Percentiles rank a stretch among this genome's conserved stretches.
These are phyloP conservation scores for Axea sp. DNA, from an alignment of 2,888 invertebrate genomes.

Conservation along the genomic window DNA sequence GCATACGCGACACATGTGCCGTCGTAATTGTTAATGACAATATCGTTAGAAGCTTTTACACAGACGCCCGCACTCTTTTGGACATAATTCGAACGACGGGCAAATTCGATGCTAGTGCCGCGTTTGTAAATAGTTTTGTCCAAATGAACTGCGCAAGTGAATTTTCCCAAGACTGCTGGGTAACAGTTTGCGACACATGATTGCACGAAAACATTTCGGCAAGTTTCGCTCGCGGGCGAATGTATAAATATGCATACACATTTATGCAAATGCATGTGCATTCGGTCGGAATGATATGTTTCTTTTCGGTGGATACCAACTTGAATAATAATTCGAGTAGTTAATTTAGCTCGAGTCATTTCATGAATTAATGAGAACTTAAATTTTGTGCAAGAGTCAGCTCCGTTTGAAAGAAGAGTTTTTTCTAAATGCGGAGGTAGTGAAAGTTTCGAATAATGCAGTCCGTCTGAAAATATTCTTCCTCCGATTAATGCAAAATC, in stretches of 20 bases:
- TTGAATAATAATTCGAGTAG: slow-evolving; percentile 27
- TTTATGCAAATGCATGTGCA: slow-evolving; percentile 36
- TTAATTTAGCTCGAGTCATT: slow-evolving; percentile 29
- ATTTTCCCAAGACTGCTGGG: slow-evolving; percentile 10
- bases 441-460: no score
- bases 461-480: no score
- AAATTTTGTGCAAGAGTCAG: slow-evolving; percentile 11
- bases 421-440: no score
- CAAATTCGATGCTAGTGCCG: background rate
- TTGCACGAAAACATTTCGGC: slow-evolving; percentile 21
- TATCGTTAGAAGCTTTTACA: no score
- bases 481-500: no score
- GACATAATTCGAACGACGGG: slow-evolving; percentile 6
- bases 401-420: no score
- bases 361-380: slow-evolving; percentile 26
- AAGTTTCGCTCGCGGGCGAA: slow-evolving; percentile 4
- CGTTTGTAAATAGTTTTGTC: slow-evolving; percentile 4
- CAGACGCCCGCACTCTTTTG: background rate
- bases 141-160: slow-evolving; percentile 10
- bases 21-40: no score
- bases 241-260: slow-evolving; percentile 39
- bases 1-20: no score
- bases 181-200: slow-evolving; percentile 32
- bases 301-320: slow-evolving; percentile 17
- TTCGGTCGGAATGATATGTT: slow-evolving; percentile 20